Evolutionary conservation across 2,888 invertebrate species (phyloP), one percentile per base, ranked within the genome.

Genomic region (Hirtodrosophila duncani): DNA sequence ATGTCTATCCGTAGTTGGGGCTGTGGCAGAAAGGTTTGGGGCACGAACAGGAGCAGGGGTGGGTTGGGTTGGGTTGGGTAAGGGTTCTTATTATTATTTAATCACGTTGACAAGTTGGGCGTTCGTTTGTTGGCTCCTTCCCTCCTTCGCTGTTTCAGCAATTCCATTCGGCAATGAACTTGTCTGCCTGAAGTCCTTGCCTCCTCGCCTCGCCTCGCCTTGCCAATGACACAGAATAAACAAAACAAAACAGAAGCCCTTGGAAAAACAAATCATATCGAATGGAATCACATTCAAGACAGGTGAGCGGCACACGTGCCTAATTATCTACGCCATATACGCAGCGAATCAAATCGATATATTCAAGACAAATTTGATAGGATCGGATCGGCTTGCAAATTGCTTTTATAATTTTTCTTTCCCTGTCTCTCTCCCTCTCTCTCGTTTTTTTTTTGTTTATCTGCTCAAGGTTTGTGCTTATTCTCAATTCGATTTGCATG

Each of bases 401-500:
- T 74, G 72, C 60, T 74, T 79, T 71, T 75, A 63, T 79, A 75
- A 71, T 78, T 78, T 69, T 50, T 46, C 42, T 34, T 21, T 26
- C 26, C 20, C 44, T 14, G 16, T n/a, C 21, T 51, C 50, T 37
- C 39, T 53, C 33, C 39, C 41, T 29, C 51, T 45, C 42, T 42
- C 67, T 67, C 67, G 67, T 59, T 24, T 44, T 45, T 44, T 23
- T 34, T 56, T 51, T 56, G 63, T 59, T 42, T 58, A 58, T 48
- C n/a, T n/a, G n/a, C 38, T 7, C 13, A 7, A 37, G 16, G 18
- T 31, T n/a, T 27, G 34, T 39, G 45, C 39, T 46, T 41, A 39
- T 63, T 66, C 61, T n/a, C 70, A 80, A 80, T 77, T 77, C 80
- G 80, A 75, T 80, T 77, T 77, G 81, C 81, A 77, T 77, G 74